These are phyloP conservation scores for Limnodromus scolopaceus DNA, from an alignment of 2,797 vertebrate genomes.

Conservation along the genomic window DNA sequence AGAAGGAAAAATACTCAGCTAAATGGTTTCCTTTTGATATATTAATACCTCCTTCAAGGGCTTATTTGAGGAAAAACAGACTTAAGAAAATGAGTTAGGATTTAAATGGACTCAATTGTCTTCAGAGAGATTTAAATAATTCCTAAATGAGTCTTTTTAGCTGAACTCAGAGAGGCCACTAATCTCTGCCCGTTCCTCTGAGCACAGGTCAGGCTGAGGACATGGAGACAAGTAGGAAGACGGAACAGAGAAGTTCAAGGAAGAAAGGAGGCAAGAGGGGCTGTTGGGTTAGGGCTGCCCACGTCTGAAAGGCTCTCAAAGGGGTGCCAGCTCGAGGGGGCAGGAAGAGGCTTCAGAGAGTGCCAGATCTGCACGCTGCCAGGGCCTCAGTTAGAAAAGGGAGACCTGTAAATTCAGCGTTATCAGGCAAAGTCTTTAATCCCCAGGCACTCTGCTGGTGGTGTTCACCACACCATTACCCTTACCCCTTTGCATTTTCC, in stretches of 20 bases:
- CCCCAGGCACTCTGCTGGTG: not conserved
- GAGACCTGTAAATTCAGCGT: not conserved
- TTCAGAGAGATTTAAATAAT: constrained; percentile 51
- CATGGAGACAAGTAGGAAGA: not conserved
- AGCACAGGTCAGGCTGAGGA: constrained; percentile 32
- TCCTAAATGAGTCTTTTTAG: constrained; percentile 39
- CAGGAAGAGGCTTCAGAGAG: not conserved
- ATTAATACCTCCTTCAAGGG: constrained; percentile 48
- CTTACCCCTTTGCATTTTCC: not conserved
- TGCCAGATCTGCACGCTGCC: not conserved
- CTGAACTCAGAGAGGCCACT: not conserved
- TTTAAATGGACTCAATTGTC: constrained; percentile 43
- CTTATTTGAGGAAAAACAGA: constrained; percentile 45
- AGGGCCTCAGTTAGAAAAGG: not conserved
- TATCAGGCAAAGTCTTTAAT: not conserved
- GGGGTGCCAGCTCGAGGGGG: not conserved
- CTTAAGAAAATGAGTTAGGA: constrained; percentile 50
- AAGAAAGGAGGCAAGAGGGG: not conserved
- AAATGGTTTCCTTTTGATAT: constrained; percentile 35
- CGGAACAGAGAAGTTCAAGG: not conserved
- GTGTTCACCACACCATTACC: not conserved
- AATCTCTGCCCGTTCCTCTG: not conserved
- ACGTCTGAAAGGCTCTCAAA: not conserved
- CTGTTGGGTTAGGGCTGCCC: not conserved
- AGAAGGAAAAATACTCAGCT: not conserved